Conservation (phyloP, 1,140 invertebrate genomes). For the Caerostris extrusa region DNA sequence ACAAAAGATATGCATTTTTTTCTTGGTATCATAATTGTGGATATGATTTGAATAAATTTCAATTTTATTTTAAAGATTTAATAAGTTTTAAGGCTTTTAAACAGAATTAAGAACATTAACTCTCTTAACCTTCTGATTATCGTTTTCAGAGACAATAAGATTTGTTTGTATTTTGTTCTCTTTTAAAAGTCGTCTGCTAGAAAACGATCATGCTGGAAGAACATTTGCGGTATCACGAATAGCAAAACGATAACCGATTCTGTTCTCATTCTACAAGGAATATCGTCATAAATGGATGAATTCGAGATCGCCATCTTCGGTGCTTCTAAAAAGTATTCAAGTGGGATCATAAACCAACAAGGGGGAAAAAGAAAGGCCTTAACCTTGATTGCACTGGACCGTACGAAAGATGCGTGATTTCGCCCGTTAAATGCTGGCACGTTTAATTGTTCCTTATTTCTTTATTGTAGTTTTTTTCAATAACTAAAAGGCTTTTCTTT, state of each 20-base stretch:
- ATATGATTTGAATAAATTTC: neutral
- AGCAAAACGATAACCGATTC: conserved; percentile 11
- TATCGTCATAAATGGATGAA: conserved; percentile 71
- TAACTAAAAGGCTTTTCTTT: conserved; percentile 5
- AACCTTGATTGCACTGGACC: conserved; percentile 70
- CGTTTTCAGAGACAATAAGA: conserved; percentile 29
- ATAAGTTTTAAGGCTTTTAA: neutral
- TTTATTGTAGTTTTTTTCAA: neutral
- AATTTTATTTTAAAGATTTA: neutral
- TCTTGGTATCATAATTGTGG: neutral
- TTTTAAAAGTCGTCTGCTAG: conserved; percentile 45
- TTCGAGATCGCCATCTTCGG: conserved; percentile 17
- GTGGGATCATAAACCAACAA: conserved; percentile 50
- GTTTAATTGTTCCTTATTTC: conserved; percentile 35
- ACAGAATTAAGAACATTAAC: conserved; percentile 2
- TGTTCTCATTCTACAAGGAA: conserved; percentile 63
- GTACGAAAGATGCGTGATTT: conserved; percentile 56
- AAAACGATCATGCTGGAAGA: conserved; percentile 34
- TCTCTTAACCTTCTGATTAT: conserved; percentile 44
- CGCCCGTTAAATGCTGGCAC: neutral
- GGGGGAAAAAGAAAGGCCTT: conserved; percentile 55
- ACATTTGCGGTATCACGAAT: conserved; percentile 33
- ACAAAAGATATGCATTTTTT: neutral
- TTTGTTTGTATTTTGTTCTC: neutral
- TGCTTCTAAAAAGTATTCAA: conserved; percentile 11